These are phyloP conservation scores for Aplodontia rufa DNA, from an alignment of 2,113 vertebrate species.

Conservation along the genomic window DNA sequence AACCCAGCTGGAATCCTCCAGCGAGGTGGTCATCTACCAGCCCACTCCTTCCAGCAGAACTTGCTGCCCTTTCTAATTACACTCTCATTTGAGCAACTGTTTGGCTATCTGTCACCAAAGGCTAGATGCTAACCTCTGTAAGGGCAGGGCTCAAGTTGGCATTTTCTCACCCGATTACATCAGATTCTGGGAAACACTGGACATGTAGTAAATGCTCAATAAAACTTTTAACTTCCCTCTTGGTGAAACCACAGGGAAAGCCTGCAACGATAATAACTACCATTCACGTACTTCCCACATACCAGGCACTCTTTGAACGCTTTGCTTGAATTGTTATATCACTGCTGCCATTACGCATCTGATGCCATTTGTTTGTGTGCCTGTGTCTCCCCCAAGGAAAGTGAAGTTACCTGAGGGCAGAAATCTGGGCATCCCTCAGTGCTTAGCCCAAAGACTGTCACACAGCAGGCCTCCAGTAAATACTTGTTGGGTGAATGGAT, in stretches of 20 bases:
- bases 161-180: background rate
- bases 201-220: background rate
- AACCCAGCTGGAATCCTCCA: accelerated
- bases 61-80: background rate
- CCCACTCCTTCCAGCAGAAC: background rate
- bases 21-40: background rate
- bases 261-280: no score
- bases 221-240: background rate
- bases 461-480: background rate
- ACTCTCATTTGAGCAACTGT: background rate
- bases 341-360: background rate
- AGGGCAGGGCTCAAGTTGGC: accelerated
- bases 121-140: background rate
- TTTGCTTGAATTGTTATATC: background rate
- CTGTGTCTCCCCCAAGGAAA: background rate
- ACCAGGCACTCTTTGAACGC: background rate
- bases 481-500: background rate
- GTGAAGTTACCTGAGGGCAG: background rate
- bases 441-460: background rate
- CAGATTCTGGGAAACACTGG: background rate
- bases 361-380: background rate
- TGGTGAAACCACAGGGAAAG: background rate
- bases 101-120: background rate
- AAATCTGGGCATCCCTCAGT: background rate
- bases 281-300: accelerated